Conservation (phyloP, 1,140 invertebrate species). For the Aphis gossypii region DNA sequence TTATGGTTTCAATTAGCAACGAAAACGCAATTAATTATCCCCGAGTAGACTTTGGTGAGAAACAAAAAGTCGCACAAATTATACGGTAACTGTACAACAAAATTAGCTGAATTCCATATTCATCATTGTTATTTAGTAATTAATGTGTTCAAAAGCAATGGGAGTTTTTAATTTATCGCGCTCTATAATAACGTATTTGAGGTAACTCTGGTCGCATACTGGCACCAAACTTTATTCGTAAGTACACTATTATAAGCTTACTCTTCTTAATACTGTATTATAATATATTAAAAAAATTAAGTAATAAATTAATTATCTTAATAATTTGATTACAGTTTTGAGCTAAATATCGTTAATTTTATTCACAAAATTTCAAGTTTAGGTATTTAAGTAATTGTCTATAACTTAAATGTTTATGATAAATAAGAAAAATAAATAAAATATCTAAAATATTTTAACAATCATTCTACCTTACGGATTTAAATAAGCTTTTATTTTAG, state of each 20-base stretch:
- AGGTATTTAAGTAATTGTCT: neutral
- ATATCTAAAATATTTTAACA: neutral
- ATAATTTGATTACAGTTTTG: neutral
- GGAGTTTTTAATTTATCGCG: conserved; percentile 44
- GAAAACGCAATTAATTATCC: conserved; percentile 22
- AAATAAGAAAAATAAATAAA: neutral
- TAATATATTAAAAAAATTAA: neutral
- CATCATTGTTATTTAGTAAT: conserved; percentile 46
- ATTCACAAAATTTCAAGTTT: neutral
- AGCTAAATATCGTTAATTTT: neutral
- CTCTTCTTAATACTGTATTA: neutral
- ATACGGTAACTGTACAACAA: neutral
- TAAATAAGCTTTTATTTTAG: neutral
- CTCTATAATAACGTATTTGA: conserved; percentile 37
- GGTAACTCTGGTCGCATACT: neutral
- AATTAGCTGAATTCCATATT: conserved; percentile 43
- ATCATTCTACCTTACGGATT: neutral
- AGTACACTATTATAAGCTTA: conserved; percentile 25
- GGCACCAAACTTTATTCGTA: conserved; percentile 5
- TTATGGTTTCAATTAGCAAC: conserved; percentile 40
- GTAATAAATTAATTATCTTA: neutral
- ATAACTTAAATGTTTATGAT: neutral
- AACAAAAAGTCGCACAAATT: conserved; percentile 45
- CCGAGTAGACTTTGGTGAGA: neutral
- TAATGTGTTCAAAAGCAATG: conserved; percentile 37